A percentile compares a stretch with the other conserved stretches of the same genome.
Evolutionary conservation across 2,888 invertebrate species (phyloP).

Genomic region (Epinotia nisella): DNA sequence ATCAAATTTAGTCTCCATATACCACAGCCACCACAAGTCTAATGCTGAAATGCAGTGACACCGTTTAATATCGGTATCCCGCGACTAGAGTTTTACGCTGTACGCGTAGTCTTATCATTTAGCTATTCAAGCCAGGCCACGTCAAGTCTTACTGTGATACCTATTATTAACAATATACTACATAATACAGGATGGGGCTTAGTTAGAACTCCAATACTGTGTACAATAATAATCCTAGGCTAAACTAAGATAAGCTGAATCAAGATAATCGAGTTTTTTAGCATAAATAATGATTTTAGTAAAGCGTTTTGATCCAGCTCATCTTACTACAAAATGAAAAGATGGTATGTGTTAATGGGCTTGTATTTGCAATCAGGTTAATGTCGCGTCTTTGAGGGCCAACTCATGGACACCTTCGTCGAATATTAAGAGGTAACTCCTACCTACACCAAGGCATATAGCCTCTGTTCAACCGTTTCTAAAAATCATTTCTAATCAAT

Average conservation of each 20-base stretch:
- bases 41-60: slow-evolving; percentile 9
- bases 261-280: background rate
- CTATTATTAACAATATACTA: slow-evolving; percentile 16
- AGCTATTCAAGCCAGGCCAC: background rate
- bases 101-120: too few relatives aligned
- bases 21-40: slow-evolving; percentile 1
- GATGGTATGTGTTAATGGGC: slow-evolving; percentile 10
- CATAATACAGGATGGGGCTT: slow-evolving; percentile 40
- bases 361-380: slow-evolving; percentile 13
- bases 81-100: background rate
- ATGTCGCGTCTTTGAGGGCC: slow-evolving; percentile 7
- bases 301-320: slow-evolving; percentile 6
- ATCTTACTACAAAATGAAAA: slow-evolving; percentile 10
- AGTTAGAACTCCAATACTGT: slow-evolving; percentile 19
- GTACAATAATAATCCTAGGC: slow-evolving; percentile 5
- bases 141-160: slow-evolving; percentile 32
- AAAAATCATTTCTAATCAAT: background rate
- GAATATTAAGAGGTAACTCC: slow-evolving; percentile 25
- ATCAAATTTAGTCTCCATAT: slow-evolving; percentile 7
- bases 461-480: background rate
- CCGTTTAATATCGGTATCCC: background rate
- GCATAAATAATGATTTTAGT: background rate
- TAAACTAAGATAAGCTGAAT: slow-evolving; percentile 17
- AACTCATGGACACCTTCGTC: background rate
- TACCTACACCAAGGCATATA: background rate